Conservation (phyloP, 1,140 invertebrate species). For the Pissodes strobi region DNA sequence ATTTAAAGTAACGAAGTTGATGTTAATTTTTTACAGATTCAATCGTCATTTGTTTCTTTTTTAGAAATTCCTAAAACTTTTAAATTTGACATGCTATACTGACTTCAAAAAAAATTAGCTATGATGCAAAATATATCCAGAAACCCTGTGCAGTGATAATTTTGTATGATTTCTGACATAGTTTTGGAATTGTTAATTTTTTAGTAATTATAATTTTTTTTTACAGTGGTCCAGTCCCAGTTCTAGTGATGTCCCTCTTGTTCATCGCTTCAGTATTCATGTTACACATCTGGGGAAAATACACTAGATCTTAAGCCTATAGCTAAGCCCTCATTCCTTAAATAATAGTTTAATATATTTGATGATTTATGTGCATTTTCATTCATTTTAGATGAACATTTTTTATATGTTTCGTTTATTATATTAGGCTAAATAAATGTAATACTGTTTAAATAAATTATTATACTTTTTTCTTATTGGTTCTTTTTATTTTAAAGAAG, state of each 20-base stretch:
- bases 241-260: conserved; percentile 97
- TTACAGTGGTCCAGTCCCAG: conserved; percentile 96
- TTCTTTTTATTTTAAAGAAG: not conserved
- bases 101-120: too few species aligned
- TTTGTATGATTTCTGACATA: too few species aligned
- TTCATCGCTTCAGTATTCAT: conserved; percentile 99
- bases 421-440: conserved; percentile 10
- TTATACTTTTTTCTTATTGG: conserved; percentile 8
- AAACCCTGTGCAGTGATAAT: too few species aligned
- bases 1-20: too few species aligned
- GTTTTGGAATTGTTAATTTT: too few species aligned
- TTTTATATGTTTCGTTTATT: conserved; percentile 5
- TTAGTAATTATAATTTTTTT: conserved; percentile 49
- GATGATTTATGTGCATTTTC: conserved; percentile 39
- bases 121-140: too few species aligned
- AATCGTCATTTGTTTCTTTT: too few species aligned
- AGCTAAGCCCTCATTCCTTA: conserved; percentile 39
- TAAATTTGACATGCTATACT: too few species aligned
- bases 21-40: too few species aligned
- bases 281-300: conserved; percentile 99
- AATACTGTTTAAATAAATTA: conserved; percentile 25
- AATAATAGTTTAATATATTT: conserved; percentile 35
- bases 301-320: conserved; percentile 74
- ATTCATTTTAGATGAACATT: conserved; percentile 23
- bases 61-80: too few species aligned